Conservation (phyloP, 92 coral and sea anemone species). For the Porites evermanni region DNA sequence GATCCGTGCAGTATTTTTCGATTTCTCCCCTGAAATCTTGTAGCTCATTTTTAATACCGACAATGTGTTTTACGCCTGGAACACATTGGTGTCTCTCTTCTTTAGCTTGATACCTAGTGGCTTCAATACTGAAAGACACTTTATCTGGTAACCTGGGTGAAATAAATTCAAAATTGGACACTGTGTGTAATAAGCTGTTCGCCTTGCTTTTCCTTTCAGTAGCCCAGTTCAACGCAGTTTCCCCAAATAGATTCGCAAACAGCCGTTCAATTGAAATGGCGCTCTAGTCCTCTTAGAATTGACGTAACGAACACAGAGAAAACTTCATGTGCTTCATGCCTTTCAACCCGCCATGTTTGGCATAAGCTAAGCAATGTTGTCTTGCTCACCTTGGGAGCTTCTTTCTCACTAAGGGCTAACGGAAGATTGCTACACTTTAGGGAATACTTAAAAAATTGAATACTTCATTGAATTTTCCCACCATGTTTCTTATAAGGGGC, state of each 20-base stretch:
- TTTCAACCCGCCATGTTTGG: neutral
- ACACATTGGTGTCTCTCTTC: conserved; percentile 41
- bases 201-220: conserved; percentile 41
- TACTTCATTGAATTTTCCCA: conserved; percentile 60
- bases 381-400: conserved; percentile 34
- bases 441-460: conserved; percentile 44
- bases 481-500: conserved; percentile 58
- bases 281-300: conserved; percentile 37
- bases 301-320: conserved; percentile 25
- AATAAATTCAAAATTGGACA: conserved; percentile 45
- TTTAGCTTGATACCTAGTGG: conserved; percentile 55
- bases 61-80: conserved; percentile 35
- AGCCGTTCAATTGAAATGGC: conserved; percentile 44
- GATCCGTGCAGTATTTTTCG: conserved; percentile 8
- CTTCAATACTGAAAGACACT: conserved; percentile 46
- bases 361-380: conserved; percentile 42
- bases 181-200: conserved; percentile 23
- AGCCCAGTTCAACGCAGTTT: conserved; percentile 21
- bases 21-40: conserved; percentile 27
- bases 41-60: conserved; percentile 33
- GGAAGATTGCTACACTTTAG: conserved; percentile 48
- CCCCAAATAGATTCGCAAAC: conserved; percentile 26
- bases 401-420: conserved; percentile 39
- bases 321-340: conserved; percentile 47
- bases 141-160: conserved; percentile 43